Conservation (phyloP, 2,113 vertebrate species). For the Catharus minimus region DNA sequence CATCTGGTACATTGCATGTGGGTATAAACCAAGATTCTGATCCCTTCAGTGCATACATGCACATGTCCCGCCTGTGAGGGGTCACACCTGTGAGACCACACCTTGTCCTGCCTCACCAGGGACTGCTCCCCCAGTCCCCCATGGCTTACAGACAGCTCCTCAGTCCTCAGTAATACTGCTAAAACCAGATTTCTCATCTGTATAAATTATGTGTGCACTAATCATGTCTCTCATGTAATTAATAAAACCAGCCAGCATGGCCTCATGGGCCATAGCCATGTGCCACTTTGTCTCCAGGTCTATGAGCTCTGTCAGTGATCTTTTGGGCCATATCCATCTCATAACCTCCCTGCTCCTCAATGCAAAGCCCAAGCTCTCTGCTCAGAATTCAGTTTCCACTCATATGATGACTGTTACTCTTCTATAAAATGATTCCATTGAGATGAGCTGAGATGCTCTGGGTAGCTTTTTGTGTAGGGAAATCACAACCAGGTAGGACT, state of each 20-base stretch:
- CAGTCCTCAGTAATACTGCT: neutral
- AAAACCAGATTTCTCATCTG: neutral
- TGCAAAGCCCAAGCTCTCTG: neutral
- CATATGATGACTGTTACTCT: neutral
- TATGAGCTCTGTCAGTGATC: neutral
- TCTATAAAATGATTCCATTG: neutral
- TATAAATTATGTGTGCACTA: neutral
- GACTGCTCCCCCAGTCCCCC: neutral
- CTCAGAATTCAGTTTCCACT: neutral
- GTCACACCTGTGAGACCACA: neutral
- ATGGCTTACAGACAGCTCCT: neutral
- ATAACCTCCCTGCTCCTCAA: neutral
- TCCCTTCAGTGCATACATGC: neutral
- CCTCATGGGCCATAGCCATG: neutral
- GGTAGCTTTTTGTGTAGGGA: neutral
- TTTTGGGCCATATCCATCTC: accelerated
- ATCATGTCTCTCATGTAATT: neutral
- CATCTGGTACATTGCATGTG: neutral
- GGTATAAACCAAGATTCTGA: neutral
- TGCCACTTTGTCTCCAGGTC: neutral
- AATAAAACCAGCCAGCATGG: neutral
- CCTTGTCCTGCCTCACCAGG: neutral
- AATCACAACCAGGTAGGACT: neutral
- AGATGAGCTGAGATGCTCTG: neutral
- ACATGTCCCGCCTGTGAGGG: neutral